Evolutionary conservation across 2,113 vertebrate species (phyloP).

Genomic region (Ammodytes marinus): DNA sequence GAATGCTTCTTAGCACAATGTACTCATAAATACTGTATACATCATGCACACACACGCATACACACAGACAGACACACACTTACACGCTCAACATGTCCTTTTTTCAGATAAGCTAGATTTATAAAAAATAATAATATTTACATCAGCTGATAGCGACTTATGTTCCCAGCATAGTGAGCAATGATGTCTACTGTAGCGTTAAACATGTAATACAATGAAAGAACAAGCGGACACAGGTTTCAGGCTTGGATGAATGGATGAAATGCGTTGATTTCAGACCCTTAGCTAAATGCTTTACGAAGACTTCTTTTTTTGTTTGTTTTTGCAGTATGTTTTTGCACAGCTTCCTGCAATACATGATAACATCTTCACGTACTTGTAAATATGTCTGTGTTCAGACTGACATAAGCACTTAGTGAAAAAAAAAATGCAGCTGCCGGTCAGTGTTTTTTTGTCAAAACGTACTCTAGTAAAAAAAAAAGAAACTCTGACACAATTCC

Average conservation of each 20-base stretch:
- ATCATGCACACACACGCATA: slow-evolving; percentile 38
- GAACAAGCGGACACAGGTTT: neutral
- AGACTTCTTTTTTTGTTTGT: neutral
- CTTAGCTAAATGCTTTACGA: slow-evolving; percentile 11
- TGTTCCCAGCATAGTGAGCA: slow-evolving; percentile 75
- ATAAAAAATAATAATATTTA: slow-evolving; percentile 68
- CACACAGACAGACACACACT: neutral
- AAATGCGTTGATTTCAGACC: slow-evolving; percentile 6
- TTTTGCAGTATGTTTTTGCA: slow-evolving; percentile 9
- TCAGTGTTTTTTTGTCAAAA: neutral
- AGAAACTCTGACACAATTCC: neutral
- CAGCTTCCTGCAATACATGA: neutral
- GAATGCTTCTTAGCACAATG: slow-evolving; percentile 35
- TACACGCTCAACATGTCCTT: slow-evolving; percentile 13
- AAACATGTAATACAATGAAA: neutral
- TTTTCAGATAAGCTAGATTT: slow-evolving; percentile 42
- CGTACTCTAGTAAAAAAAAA: neutral
- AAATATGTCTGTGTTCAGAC: slow-evolving; percentile 39
- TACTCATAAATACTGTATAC: slow-evolving; percentile 69
- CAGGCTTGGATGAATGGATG: neutral
- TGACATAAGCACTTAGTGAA: neutral
- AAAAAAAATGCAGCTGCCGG: neutral
- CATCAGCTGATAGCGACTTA: slow-evolving; percentile 56
- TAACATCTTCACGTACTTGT: neutral
- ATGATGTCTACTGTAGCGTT: neutral